Base-by-base conservation (phyloP, 2,888 invertebrate species). In the Eupeodes latifasciatus region DNA sequence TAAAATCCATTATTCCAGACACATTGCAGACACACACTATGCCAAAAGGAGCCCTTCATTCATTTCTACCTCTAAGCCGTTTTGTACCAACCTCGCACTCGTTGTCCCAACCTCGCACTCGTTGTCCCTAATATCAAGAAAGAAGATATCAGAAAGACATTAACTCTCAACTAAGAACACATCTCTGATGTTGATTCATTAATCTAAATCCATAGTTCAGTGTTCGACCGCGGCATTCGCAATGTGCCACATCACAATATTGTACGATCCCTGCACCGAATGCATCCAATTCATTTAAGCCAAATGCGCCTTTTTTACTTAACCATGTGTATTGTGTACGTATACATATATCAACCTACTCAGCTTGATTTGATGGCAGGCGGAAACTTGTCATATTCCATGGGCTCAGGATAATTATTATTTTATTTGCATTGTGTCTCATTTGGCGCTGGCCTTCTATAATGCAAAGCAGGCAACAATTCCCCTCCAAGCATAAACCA, bases 101-200 rank as follows among this genome's bases (percentile, higher is more conserved):
- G 11, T 55, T 9, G 14, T 14, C 59, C 34, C 36, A 19, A 11
- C 36, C 51, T 67, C 71, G 74, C 62, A 40, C 16, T 55, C 19
- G 11, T 55, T 9, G 14, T 14, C 59, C 34, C 36, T 59, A 47
- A 80, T 84, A 81, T 9, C 40, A 5, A 71, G 9, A 81, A 81
- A 81, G 75, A 81, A 88, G 88, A 88, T 88, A 88, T 88, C 88
- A 88, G 88, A 88, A 88, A 88, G 88, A 71, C 88, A 88, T 88
- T 88, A 88, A 88, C 88, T 88, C 85, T 88, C 55, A 69, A 88
- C 88, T 88, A 85, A 79, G 88, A 85, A 78, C 85, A 81, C 72
- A 88, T 78, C 81, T 85, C 61, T 61, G 59, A 72, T 72, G 81
- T 78, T 88, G 88, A 88, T 85, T 88, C 88, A 88, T 88, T 88